Base-by-base conservation (phyloP, 1,140 invertebrate genomes). In the Cepaea nemoralis region DNA sequence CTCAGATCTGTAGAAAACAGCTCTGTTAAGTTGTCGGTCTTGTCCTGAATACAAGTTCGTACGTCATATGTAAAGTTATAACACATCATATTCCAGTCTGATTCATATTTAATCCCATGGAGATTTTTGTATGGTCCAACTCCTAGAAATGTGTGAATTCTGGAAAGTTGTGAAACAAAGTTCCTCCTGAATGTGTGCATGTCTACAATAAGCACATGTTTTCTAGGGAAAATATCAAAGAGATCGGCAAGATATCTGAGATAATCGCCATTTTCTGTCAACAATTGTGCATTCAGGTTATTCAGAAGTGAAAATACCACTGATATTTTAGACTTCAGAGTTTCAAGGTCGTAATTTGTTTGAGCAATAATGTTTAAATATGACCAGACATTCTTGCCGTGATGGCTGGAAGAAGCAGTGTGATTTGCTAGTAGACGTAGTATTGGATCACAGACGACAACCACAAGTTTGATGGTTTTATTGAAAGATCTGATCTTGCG, bases 381-480 rank as follows among this genome's bases (percentile, higher is more conserved):
- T 24, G 19, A 33, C 12, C n/a, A 39, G n/a, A 10, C 3, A 8
- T 24, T 10, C 31, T 40, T 37, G 19, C 31, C 10, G 24, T 10
- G 24, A 35, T 33, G 24, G 16, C 27, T 14, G 19, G 8, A 5
- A 31, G 71, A 5, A 1, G 37, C 40, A 10, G 10, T 35, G 42
- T 75, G 35, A 35, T 5, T 35, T 35, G 73, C 27, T 19, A 79
- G 22, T 10, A 79, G 59, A 19, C 77, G 59, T 1, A 63, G 27
- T 19, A 79, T 35, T 35, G 77, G 77, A 31, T 79, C 66, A 31
- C 77, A 79, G 0, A 79, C 14, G 31, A 79, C 12, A 16, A 79
- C 63, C 5, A 79, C 45, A 40, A 79, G 42, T 39, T 27, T 67
- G 8, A 69, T 33, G 50, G 59, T 69, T 79, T 69, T 37, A n/a